These are phyloP conservation scores for Invenusta paracnida DNA, from an alignment of 2,888 invertebrate species.

Conservation along the genomic window DNA sequence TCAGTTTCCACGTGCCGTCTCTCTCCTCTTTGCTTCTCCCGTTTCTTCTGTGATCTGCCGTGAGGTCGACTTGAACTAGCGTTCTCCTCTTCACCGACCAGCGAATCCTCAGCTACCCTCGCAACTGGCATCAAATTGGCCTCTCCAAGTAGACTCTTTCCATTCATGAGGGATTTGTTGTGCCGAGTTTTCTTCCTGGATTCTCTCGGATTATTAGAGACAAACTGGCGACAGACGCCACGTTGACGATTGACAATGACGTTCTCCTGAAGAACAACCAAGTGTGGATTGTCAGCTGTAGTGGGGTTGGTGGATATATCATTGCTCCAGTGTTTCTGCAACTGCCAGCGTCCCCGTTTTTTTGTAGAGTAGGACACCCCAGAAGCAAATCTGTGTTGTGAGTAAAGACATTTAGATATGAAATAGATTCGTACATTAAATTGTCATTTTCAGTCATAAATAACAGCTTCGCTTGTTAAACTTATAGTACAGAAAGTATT, in stretches of 20 bases:
- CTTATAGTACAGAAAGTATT: too few relatives aligned
- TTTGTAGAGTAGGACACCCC: conserved; percentile 2
- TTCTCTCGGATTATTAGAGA: not conserved
- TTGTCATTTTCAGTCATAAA: too few relatives aligned
- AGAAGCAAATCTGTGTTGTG: not conserved
- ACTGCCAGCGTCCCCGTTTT: conserved; percentile 13
- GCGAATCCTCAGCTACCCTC: too few relatives aligned
- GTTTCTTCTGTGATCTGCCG: not conserved
- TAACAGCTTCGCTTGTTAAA: too few relatives aligned
- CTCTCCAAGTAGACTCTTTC: not conserved
- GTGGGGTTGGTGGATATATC: not conserved
- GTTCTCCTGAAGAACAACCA: not conserved
- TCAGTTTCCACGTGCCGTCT: not conserved
- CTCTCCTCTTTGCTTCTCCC: not conserved
- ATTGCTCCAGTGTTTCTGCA: not conserved
- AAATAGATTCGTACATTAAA: too few relatives aligned
- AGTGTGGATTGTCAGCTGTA: not conserved
- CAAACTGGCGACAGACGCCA: not conserved
- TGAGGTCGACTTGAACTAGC: not conserved
- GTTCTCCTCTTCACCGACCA: not conserved
- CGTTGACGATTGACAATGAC: not conserved
- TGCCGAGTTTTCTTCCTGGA: not conserved
- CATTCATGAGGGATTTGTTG: not conserved
- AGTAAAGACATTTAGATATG: too few relatives aligned
- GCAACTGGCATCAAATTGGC: not conserved